Base-by-base conservation (phyloP, 2,888 invertebrate genomes). In the Aporophyla lueneburgensis region DNA sequence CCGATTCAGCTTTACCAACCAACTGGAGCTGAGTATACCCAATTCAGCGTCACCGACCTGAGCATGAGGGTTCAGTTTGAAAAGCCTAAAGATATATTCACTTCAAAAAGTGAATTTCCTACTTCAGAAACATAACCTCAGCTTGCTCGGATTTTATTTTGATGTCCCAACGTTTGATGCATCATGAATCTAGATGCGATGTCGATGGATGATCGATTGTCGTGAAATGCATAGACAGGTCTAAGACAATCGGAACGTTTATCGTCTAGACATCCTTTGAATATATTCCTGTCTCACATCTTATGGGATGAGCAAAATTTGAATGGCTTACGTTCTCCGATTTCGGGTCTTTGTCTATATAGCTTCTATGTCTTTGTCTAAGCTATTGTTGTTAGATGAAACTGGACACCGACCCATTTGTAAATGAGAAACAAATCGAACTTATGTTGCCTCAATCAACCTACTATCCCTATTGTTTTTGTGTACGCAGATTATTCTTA, bases 201-300 rank as follows among this genome's bases (percentile, higher is more conserved):
- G 43, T 72, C 68, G 33, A 65, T 10, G 62, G 46, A 59, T 78
- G 73, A 83, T 62, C 78, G 84, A 78, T 40, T 58, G 43, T 78
- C 19, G 24, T 68, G 62, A 65, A 81, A 49, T 69, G 80, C 83
- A 82, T 46, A 58, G 56, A 76, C 66, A 72, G 56, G 33, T 54
- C 24, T 21, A 21, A 65, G 63, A 69, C 59, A 78, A 65, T 59
- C 78, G 72, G 67, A 83, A 54, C 62, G 62, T 78, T 80, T 21
- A 83, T 63, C 21, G 80, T 83, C 84, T 83, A 83, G 80, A 81
- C 83, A 54, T 83, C 63, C 51, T 78, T 67, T 67, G 71, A 78
- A 77, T 83, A 70, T 46, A 66, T 78, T 58, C 7, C n/a, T 53
- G 77, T 65, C 24, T 59, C 74, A 65, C 33, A 53, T 59, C 14